These are phyloP conservation scores for Ectobius pallidus DNA, from an alignment of 2,888 invertebrate genomes.

Conservation along the genomic window DNA sequence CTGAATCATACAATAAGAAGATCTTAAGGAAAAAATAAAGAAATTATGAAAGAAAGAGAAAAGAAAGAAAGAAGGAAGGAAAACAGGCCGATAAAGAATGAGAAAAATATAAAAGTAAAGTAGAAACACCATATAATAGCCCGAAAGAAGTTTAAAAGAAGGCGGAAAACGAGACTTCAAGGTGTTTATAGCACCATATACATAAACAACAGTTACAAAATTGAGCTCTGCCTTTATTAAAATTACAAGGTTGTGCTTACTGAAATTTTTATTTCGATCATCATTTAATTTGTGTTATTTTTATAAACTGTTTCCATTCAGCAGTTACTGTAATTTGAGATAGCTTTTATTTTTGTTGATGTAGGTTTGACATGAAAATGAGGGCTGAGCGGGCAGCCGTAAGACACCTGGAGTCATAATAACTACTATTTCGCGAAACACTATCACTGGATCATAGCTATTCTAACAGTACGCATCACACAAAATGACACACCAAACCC, in stretches of 20 bases:
- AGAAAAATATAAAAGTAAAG: too few relatives aligned
- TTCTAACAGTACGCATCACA: background rate
- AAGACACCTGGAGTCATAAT: conserved; percentile 32
- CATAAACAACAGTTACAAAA: too few relatives aligned
- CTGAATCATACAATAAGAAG: too few relatives aligned
- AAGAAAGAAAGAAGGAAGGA: too few relatives aligned
- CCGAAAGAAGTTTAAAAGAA: too few relatives aligned
- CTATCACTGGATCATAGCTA: background rate
- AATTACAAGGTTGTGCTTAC: background rate
- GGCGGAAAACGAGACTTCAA: too few relatives aligned
- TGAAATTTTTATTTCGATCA: background rate
- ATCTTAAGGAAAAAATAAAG: too few relatives aligned
- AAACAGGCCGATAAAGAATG: too few relatives aligned
- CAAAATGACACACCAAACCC: conserved; percentile 10
- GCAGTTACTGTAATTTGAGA: conserved; percentile 23
- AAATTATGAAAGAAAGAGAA: too few relatives aligned
- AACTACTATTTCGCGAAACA: conserved; percentile 19
- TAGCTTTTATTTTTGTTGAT: conserved; percentile 17
- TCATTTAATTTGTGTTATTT: conserved; percentile 35
- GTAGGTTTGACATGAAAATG: conserved; percentile 36
- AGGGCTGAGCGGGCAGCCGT: conserved; percentile 17
- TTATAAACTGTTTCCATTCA: conserved; percentile 35
- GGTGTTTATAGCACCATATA: too few relatives aligned
- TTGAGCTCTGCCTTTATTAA: too few relatives aligned
- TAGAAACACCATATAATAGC: too few relatives aligned